Evolutionary conservation across 2,888 invertebrate genomes (phyloP).

Genomic region (Noctua pronuba): DNA sequence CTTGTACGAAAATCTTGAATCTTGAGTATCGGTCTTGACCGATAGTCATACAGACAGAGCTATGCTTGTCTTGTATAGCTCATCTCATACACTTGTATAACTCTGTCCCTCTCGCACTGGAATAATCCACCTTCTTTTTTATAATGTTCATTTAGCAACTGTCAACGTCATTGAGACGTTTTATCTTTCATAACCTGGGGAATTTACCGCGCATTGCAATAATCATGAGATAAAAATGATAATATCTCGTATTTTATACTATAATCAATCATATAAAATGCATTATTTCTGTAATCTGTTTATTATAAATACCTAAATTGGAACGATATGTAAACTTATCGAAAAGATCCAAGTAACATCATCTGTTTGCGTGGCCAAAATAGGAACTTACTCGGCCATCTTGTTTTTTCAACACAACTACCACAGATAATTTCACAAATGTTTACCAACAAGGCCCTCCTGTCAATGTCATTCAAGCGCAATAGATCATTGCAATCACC

Average conservation of each 20-base stretch:
- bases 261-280: not conserved
- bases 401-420: not conserved
- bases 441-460: not conserved
- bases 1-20: not conserved
- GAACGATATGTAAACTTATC: not conserved
- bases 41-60: too few species aligned
- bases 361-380: too few species aligned
- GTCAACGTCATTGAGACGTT: not conserved
- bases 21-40: too few species aligned
- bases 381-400: not conserved
- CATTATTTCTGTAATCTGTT: constrained; percentile 5
- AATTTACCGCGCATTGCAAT: constrained; percentile 14
- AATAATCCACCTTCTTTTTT: not conserved
- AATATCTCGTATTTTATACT: not conserved
- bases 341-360: not conserved
- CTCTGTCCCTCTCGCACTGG: not conserved
- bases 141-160: not conserved
- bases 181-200: constrained; percentile 15
- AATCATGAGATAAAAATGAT: constrained; percentile 25
- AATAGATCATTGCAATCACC: not conserved
- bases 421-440: not conserved
- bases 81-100: too few species aligned
- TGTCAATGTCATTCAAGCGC: not conserved
- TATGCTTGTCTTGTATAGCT: too few species aligned
- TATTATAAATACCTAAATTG: not conserved